Conservation (phyloP, 2,888 invertebrate genomes). For the Boloria euphrosyne region DNA sequence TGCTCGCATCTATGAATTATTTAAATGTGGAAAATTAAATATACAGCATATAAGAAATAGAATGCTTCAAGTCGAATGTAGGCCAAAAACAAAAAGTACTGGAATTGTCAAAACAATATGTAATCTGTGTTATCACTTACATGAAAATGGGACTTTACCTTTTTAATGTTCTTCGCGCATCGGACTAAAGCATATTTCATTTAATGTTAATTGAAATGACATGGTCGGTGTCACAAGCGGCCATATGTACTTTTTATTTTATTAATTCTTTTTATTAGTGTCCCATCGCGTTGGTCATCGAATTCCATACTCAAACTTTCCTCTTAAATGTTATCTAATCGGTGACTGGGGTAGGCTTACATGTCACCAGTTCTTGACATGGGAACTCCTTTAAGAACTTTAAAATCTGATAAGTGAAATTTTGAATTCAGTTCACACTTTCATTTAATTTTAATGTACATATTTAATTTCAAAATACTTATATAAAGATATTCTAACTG, state of each 20-base stretch:
- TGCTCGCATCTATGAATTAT: too few species aligned
- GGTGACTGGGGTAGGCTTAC: constrained; percentile 54
- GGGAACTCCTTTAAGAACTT: constrained; percentile 27
- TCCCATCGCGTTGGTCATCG: constrained; percentile 61
- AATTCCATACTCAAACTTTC: constrained; percentile 70
- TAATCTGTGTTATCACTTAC: constrained; percentile 50
- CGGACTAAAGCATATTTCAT: constrained; percentile 56
- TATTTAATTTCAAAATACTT: too few species aligned
- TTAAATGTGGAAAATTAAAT: background rate
- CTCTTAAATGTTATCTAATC: constrained; percentile 66
- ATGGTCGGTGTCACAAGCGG: constrained; percentile 61
- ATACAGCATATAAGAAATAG: background rate
- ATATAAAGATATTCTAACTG: too few species aligned
- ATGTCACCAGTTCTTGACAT: constrained; percentile 47
- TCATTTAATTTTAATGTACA: background rate
- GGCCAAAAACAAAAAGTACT: constrained; percentile 28
- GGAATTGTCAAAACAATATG: constrained; percentile 23
- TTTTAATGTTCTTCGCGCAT: constrained; percentile 55
- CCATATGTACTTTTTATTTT: constrained; percentile 58
- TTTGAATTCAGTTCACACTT: background rate
- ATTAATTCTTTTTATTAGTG: constrained; percentile 67
- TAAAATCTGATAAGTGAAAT: background rate
- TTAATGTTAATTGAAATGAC: constrained; percentile 78
- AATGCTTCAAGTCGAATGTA: constrained; percentile 4
- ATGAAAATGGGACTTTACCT: constrained; percentile 55